phyloP scores from a whole-genome alignment of 1,140 invertebrate genomes.

The Drosophila funebris region DNA sequence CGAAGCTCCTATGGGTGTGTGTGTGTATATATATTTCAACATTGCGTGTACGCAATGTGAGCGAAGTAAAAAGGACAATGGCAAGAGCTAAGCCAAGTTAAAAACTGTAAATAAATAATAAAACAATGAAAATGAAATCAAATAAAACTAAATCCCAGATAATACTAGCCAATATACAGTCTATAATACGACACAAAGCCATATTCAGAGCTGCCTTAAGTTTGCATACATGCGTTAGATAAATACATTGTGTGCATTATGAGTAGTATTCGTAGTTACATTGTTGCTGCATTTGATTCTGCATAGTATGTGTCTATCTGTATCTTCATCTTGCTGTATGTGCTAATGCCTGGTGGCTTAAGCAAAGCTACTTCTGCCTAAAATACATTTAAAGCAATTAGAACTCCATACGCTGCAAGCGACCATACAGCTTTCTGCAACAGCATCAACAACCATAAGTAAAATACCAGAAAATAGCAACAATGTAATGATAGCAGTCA shows the following conservation, averaged over 20 bases:
- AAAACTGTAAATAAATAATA: slow-evolving; percentile 76
- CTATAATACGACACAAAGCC: slow-evolving; percentile 43
- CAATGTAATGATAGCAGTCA: slow-evolving; percentile 16
- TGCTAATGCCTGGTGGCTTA: slow-evolving; percentile 57
- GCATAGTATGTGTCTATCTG: not conserved
- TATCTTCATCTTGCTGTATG: slow-evolving; percentile 5
- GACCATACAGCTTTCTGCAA: slow-evolving; percentile 3
- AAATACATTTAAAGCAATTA: slow-evolving; percentile 78
- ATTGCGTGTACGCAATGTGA: slow-evolving; percentile 39
- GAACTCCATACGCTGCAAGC: slow-evolving; percentile 51
- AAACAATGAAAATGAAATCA: slow-evolving; percentile 36
- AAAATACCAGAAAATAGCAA: slow-evolving; percentile 13
- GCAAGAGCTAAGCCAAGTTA: slow-evolving; percentile 45
- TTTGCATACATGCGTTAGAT: slow-evolving; percentile 8
- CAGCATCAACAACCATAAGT: slow-evolving; percentile 19
- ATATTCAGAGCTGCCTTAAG: not conserved
- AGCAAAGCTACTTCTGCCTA: slow-evolving; percentile 69
- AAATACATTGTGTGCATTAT: slow-evolving; percentile 12
- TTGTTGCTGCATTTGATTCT: not conserved
- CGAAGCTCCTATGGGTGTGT: slow-evolving; percentile 23
- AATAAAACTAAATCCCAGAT: slow-evolving; percentile 48
- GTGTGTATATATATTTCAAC: not conserved
- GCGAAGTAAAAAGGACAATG: not conserved
- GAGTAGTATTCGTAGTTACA: slow-evolving; percentile 2
- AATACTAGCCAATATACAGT: slow-evolving; percentile 64